phyloP scores from a whole-genome alignment of 2,797 vertebrate genomes.

The Pelobates cultripes region DNA sequence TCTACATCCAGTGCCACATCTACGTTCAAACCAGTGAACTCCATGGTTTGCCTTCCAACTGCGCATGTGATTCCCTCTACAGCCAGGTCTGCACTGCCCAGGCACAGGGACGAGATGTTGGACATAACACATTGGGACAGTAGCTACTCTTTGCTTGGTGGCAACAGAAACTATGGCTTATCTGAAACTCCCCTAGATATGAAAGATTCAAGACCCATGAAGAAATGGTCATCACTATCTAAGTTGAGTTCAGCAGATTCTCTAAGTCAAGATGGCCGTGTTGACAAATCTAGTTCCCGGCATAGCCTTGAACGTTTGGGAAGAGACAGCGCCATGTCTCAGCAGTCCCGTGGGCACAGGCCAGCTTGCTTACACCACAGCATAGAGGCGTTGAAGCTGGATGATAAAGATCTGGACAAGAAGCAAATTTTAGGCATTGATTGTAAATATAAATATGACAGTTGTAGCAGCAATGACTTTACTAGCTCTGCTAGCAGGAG shows the following conservation, averaged over 20 bases:
- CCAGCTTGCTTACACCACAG: conserved; percentile 71
- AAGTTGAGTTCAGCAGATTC: conserved; percentile 76
- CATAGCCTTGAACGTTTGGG: conserved; percentile 64
- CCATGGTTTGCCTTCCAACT: conserved; percentile 79
- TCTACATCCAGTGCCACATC: conserved; percentile 86
- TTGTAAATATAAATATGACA: conserved; percentile 79
- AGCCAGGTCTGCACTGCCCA: conserved; percentile 72
- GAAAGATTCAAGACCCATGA: conserved; percentile 83
- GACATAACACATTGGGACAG: conserved; percentile 73
- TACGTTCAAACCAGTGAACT: conserved; percentile 78
- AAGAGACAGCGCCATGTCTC: conserved; percentile 71
- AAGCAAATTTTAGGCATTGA: conserved; percentile 72
- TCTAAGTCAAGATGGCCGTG: conserved; percentile 60
- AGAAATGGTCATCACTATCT: conserved; percentile 92
- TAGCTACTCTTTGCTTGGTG: conserved; percentile 68
- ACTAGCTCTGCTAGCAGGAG: conserved; percentile 74
- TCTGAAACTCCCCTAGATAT: conserved; percentile 79
- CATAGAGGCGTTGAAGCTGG: conserved; percentile 72
- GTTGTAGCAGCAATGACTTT: conserved; percentile 70
- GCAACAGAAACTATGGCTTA: conserved; percentile 61
- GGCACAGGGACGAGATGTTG: conserved; percentile 68
- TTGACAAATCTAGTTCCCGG: conserved; percentile 57
- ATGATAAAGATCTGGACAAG: conserved; percentile 72
- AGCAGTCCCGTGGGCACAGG: conserved; percentile 69
- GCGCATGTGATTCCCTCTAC: conserved; percentile 85